phyloP scores from a whole-genome alignment of 2,797 vertebrate genomes.

The Pseudomugil tenellus region DNA sequence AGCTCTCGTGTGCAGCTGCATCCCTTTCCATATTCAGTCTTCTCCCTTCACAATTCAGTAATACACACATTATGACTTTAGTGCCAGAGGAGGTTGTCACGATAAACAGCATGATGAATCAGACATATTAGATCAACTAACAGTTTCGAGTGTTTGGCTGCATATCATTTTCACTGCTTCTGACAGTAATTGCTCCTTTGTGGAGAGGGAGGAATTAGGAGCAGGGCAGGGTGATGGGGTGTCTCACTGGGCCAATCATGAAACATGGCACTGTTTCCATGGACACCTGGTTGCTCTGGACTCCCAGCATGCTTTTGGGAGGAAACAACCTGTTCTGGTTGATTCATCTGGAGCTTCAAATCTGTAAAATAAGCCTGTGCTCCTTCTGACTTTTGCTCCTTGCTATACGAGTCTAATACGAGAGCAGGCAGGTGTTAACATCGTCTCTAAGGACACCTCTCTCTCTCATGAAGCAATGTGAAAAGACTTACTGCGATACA shows the following conservation, averaged over 20 bases:
- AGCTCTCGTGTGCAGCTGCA: constrained; percentile 58
- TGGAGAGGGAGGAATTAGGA: constrained; percentile 39
- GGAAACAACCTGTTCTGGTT: constrained; percentile 62
- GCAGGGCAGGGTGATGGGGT: constrained; percentile 17
- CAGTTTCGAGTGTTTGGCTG: constrained; percentile 21
- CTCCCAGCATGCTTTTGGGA: constrained; percentile 68
- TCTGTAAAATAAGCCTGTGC: constrained; percentile 31
- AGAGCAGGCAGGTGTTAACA: constrained; percentile 58
- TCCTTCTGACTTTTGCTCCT: constrained; percentile 13
- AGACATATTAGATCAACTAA: constrained; percentile 49
- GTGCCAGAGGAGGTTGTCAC: constrained; percentile 63
- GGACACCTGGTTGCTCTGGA: constrained; percentile 73
- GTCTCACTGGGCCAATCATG: constrained; percentile 75
- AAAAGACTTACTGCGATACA: constrained; percentile 1
- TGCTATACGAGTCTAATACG: constrained; percentile 2
- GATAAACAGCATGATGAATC: constrained; percentile 68
- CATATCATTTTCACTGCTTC: constrained; percentile 29
- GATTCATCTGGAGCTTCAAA: constrained; percentile 46
- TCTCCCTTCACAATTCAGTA: constrained; percentile 36
- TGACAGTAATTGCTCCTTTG: constrained; percentile 74
- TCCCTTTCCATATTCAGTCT: constrained; percentile 33
- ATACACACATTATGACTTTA: constrained; percentile 40
- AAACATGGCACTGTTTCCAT: constrained; percentile 70
- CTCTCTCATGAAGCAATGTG: constrained; percentile 27
- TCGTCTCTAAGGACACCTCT: constrained; percentile 37